Conservation (phyloP, 2,797 vertebrate species). For the Pantherophis vulpinus region DNA sequence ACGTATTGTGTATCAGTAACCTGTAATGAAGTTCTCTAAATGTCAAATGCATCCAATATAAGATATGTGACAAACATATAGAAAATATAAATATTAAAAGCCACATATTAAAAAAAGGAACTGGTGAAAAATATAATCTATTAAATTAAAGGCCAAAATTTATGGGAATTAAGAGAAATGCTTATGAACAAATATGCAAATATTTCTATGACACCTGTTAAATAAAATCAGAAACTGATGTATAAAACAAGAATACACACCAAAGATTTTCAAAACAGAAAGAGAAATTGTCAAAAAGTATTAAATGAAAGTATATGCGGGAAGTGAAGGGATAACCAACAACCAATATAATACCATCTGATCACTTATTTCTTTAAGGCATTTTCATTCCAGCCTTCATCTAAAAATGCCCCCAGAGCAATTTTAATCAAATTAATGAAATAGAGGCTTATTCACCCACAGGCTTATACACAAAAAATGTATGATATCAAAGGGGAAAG, state of each 20-base stretch:
- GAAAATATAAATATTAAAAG: not conserved
- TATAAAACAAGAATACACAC: not conserved
- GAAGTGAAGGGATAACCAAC: not conserved
- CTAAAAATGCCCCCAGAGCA: not conserved
- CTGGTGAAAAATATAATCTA: not conserved
- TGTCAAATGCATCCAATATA: not conserved
- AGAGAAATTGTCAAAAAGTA: not conserved
- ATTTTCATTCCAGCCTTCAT: not conserved
- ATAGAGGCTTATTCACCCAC: not conserved
- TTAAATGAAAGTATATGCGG: not conserved
- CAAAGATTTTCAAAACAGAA: not conserved
- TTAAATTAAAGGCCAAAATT: not conserved
- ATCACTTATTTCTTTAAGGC: not conserved
- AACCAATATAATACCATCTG: not conserved
- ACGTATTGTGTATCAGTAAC: not conserved
- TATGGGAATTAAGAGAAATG: not conserved
- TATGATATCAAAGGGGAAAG: not conserved
- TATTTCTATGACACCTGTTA: not conserved
- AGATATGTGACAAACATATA: not conserved
- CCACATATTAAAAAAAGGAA: not conserved
- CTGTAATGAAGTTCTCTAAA: not conserved
- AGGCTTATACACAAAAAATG: not conserved
- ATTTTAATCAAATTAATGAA: not conserved
- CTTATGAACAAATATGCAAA: not conserved
- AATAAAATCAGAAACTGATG: not conserved